A percentile compares a stretch with the other conserved stretches of the same genome.
Conservation (phyloP, 2,888 invertebrate genomes). For the Macrophya alboannulata region DNA sequence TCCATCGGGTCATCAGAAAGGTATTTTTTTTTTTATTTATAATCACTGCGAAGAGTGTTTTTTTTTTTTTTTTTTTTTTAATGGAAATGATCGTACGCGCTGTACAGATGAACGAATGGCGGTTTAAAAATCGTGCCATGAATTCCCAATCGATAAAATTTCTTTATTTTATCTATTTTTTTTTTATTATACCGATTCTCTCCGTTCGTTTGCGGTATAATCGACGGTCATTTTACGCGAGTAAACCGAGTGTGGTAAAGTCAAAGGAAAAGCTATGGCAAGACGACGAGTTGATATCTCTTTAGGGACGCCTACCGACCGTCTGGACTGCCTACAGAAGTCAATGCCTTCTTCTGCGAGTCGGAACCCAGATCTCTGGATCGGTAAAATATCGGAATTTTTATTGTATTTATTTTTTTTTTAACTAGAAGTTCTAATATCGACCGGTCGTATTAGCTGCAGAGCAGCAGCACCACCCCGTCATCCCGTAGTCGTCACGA, state of each 20-base stretch:
- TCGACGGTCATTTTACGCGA: too few species aligned
- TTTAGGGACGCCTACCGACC: constrained; percentile 54
- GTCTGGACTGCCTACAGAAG: constrained; percentile 57
- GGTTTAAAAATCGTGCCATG: too few species aligned
- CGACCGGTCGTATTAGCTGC: neutral
- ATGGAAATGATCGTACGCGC: too few species aligned
- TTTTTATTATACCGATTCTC: too few species aligned
- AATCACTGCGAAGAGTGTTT: neutral
- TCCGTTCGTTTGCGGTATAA: neutral
- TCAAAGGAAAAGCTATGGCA: neutral
- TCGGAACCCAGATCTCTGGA: neutral
- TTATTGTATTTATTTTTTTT: neutral
- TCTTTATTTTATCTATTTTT: too few species aligned
- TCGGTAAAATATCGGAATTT: constrained; percentile 6
- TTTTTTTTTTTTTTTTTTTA: too few species aligned
- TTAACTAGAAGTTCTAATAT: neutral
- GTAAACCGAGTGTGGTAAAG: neutral
- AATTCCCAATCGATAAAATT: too few species aligned
- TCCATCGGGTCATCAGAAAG: constrained; percentile 77
- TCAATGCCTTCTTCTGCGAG: constrained; percentile 50
- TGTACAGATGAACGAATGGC: too few species aligned
- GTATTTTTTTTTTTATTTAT: neutral
- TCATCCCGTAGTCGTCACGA: neutral
- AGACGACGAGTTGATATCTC: constrained; percentile 44
- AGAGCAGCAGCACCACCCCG: too few species aligned